These are phyloP conservation scores for Mormyrus lacerda DNA, from an alignment of 2,113 vertebrate species.

Conservation along the genomic window DNA sequence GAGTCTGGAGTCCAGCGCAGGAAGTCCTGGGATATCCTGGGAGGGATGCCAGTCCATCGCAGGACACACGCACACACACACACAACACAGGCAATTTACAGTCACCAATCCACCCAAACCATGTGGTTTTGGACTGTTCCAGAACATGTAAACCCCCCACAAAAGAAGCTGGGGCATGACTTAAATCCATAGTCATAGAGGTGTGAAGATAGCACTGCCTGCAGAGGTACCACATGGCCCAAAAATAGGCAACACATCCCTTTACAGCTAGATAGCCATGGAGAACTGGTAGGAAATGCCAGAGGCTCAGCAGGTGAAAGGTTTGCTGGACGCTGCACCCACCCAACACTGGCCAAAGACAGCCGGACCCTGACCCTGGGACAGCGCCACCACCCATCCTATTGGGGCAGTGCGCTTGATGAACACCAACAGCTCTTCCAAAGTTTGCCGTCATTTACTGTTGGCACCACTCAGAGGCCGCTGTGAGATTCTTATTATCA, in stretches of 20 bases:
- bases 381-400: neutral
- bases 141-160: neutral
- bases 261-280: neutral
- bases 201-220: neutral
- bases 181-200: neutral
- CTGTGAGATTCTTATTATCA: neutral
- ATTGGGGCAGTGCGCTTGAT: neutral
- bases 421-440: neutral
- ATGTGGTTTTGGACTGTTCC: neutral
- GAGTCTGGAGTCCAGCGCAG: neutral
- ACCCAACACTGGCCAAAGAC: neutral
- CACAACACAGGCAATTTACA: neutral
- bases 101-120: neutral
- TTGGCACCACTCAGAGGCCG: neutral
- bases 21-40: neutral
- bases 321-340: neutral
- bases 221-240: neutral
- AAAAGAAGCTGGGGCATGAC: neutral
- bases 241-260: neutral
- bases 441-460: neutral
- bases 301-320: neutral
- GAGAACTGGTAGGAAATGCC: neutral
- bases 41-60: neutral
- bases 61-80: neutral
- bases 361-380: neutral